These are phyloP conservation scores for Phaenicophaeus curvirostris DNA, from an alignment of 2,797 vertebrate genomes.

Conservation along the genomic window DNA sequence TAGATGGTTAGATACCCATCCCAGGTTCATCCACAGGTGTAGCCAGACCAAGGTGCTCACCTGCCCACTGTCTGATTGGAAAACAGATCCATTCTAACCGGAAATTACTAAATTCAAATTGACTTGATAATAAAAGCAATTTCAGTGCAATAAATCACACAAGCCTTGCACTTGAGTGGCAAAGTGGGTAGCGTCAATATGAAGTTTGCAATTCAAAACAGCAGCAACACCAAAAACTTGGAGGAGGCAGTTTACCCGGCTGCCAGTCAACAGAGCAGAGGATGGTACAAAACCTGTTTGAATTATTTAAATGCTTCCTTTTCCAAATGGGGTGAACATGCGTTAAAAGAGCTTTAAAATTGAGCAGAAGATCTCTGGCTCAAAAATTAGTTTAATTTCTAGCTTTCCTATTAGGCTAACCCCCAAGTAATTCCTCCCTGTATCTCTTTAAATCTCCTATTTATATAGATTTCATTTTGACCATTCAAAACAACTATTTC, in stretches of 20 bases:
- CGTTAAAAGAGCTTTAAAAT: background rate
- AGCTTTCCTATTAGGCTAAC: background rate
- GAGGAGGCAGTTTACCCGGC: background rate
- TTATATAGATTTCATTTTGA: background rate
- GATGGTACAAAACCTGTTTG: background rate
- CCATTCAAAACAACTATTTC: background rate
- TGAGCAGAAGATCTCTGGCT: background rate
- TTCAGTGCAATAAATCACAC: background rate
- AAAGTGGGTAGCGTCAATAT: background rate
- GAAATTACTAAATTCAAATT: background rate
- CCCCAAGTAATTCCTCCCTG: background rate
- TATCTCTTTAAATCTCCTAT: background rate
- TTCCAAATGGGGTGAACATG: background rate
- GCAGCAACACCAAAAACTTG: background rate
- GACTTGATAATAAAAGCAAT: background rate
- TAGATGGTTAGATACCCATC: background rate
- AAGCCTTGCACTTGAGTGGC: background rate
- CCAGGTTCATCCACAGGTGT: background rate
- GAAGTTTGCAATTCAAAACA: background rate
- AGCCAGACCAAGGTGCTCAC: background rate
- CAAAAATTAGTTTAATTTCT: background rate
- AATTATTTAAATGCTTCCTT: background rate
- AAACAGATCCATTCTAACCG: background rate
- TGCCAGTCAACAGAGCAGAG: background rate
- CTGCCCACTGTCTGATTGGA: background rate